These are phyloP conservation scores for Acheta domesticus DNA, from an alignment of 2,888 invertebrate genomes.

Conservation along the genomic window DNA sequence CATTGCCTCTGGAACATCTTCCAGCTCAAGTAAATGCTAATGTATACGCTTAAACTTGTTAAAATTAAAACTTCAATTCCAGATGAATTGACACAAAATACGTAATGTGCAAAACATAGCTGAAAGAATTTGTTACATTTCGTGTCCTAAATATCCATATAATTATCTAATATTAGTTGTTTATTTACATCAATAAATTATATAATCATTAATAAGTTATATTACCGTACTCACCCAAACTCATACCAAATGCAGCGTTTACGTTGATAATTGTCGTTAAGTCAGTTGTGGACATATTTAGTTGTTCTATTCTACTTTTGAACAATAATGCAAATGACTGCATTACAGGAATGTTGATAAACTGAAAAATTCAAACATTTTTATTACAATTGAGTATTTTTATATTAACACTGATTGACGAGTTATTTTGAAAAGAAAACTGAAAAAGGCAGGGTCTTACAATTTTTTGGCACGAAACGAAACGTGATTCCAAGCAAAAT, in stretches of 20 bases:
- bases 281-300: slow-evolving; percentile 57
- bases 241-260: slow-evolving; percentile 64
- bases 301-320: slow-evolving; percentile 57
- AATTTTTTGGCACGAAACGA: background rate
- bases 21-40: no score
- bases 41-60: no score
- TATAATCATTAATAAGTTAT: no score
- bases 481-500: no score
- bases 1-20: no score
- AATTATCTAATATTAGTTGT: no score
- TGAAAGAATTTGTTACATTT: no score
- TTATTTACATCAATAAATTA: no score
- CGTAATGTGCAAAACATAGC: no score
- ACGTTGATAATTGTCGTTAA: slow-evolving; percentile 61
- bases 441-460: background rate
- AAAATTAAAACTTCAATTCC: no score
- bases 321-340: slow-evolving; percentile 66
- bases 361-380: slow-evolving; percentile 50
- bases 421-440: background rate
- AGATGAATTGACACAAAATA: no score
- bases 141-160: no score
- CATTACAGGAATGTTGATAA: slow-evolving; percentile 62
- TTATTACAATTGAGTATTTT: background rate
- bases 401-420: background rate
- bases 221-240: slow-evolving; percentile 40